Base-by-base conservation (phyloP, 2,113 vertebrate genomes). In the Ctenodactylus gundi region DNA sequence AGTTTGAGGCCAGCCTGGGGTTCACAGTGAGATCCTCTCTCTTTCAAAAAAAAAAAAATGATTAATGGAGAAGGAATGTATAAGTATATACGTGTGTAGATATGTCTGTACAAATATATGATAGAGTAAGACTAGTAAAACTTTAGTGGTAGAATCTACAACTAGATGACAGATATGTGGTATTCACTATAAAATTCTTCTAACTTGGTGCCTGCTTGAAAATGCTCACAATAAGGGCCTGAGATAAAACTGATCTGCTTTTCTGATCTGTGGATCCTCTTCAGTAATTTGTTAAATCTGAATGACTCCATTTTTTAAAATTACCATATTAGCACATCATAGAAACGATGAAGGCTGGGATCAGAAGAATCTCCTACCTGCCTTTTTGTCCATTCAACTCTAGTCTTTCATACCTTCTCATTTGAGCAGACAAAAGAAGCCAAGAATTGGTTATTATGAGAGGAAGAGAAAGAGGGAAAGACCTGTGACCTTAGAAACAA, bases 341-440 rank as follows among this genome's bases (percentile, higher is more conserved):
- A 92, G 68, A 94, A n/a, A 85, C 81, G 55, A 80, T 78, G 18
- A 90, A 89, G 44, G 12, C 72, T 90, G 86, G 41, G 67, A 21
- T 95, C 88, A 55, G 78, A 91, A 93, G 68, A 76, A 73, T 90
- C 72, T 93, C 87, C 31, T 64, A 78, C 93, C 81, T 96, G 81
- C 84, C 20, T 95, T 91, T 29, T 95, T 92, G 86, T 58, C 58
- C 85, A 95, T 90, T 94, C 62, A 94, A 39, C 91, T 91, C 72
- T 92, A 68, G 87, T 85, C 87, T 94, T 94, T 94, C 21, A n/a
- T 93, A 88, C 4, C 55, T 85, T 95, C 93, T 96, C 87, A 95
- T 94, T 91, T 92, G 80, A 29, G n/a, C 68, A 83, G 60, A 93
- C 90, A 94, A 97, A 96, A 96, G 86, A 93, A 95, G 70, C 75